These are phyloP conservation scores for Diaperis boleti DNA, from an alignment of 2,888 invertebrate species.

Conservation along the genomic window DNA sequence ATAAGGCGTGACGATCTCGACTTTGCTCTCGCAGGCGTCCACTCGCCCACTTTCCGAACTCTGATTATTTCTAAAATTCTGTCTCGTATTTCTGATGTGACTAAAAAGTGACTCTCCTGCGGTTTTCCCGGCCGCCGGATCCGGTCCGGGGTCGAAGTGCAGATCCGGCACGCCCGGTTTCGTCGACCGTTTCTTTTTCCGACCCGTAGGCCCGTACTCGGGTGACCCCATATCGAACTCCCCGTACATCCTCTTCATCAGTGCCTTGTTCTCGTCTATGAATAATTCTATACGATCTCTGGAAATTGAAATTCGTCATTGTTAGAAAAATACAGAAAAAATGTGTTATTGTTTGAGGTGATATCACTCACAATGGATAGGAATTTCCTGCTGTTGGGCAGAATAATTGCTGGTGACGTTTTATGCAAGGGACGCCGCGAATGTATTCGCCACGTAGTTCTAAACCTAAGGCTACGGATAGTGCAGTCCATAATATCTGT, in stretches of 20 bases:
- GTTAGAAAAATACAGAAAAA: neutral
- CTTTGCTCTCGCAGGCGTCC: slow-evolving; percentile 91
- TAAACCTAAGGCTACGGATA: slow-evolving; percentile 87
- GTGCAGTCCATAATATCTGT: slow-evolving; percentile 90
- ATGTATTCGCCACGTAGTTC: slow-evolving; percentile 90
- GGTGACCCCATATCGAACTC: slow-evolving; percentile 77
- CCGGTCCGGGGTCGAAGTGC: slow-evolving; percentile 67
- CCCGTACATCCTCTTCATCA: slow-evolving; percentile 94
- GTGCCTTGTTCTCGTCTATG: slow-evolving; percentile 94
- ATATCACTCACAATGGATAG: slow-evolving; percentile 85
- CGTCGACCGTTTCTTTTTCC: slow-evolving; percentile 57
- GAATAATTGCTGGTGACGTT: slow-evolving; percentile 88
- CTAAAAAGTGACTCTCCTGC: slow-evolving; percentile 68
- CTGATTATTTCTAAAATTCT: slow-evolving; percentile 68
- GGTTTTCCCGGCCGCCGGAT: slow-evolving; percentile 61
- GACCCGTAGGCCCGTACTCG: slow-evolving; percentile 64
- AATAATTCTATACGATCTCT: slow-evolving; percentile 92
- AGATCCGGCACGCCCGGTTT: slow-evolving; percentile 72
- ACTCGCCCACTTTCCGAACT: slow-evolving; percentile 72
- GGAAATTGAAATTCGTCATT: slow-evolving; percentile 54
- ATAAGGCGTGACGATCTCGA: slow-evolving; percentile 93
- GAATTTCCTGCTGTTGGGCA: slow-evolving; percentile 93
- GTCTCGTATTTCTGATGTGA: slow-evolving; percentile 70
- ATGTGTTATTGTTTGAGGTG: slow-evolving; percentile 1
- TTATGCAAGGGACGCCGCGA: slow-evolving; percentile 91